Conservation (phyloP, 1,140 invertebrate genomes). For the Aphaenogaster floridana region DNA sequence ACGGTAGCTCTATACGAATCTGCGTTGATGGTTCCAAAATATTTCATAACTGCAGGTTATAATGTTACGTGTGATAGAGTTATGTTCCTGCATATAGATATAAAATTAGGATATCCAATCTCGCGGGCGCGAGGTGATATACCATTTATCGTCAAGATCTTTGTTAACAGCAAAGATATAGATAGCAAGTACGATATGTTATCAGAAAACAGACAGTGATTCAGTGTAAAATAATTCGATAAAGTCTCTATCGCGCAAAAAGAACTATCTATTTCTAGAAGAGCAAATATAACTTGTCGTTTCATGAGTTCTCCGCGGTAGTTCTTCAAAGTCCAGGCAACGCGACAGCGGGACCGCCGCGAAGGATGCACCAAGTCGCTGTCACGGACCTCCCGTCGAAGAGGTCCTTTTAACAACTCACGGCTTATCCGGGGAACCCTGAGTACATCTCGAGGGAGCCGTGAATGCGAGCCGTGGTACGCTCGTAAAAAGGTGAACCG, state of each 20-base stretch:
- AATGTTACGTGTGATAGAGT: background rate
- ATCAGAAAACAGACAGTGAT: background rate
- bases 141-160: background rate
- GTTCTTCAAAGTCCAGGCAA: conserved; percentile 4
- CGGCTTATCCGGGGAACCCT: conserved; percentile 55
- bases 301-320: conserved; percentile 8
- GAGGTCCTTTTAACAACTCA: conserved; percentile 72
- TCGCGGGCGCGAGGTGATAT: background rate
- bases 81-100: background rate
- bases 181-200: background rate
- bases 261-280: background rate
- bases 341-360: background rate
- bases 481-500: conserved; percentile 81
- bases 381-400: conserved; percentile 43
- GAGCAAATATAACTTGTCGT: conserved; percentile 1
- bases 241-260: background rate
- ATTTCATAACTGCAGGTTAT: background rate
- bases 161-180: background rate
- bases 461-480: conserved; percentile 73
- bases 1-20: conserved; percentile 20
- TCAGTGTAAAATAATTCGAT: conserved; percentile 11
- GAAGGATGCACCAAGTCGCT: conserved; percentile 29
- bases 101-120: conserved; percentile 21
- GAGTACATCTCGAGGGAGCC: conserved; percentile 69
- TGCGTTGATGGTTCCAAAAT: conserved; percentile 28